These are phyloP conservation scores for Sweltsa coloradensis DNA, from an alignment of 1,140 invertebrate genomes.

Conservation along the genomic window DNA sequence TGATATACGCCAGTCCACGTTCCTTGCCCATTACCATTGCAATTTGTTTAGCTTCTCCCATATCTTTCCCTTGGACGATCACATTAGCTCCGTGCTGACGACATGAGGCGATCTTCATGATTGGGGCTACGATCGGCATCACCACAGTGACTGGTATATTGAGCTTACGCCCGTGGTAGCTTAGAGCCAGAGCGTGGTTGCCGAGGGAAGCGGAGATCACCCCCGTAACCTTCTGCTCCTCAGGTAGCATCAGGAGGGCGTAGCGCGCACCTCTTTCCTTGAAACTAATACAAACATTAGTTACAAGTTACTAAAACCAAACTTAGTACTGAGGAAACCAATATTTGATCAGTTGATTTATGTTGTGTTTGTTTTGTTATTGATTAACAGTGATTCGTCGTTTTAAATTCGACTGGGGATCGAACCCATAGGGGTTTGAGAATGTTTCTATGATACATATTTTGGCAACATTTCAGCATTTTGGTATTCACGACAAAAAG, in stretches of 20 bases:
- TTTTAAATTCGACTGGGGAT: no score
- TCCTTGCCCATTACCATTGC: conserved; percentile 65
- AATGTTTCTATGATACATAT: no score
- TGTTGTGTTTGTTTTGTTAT: no score
- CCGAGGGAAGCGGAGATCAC: conserved; percentile 88
- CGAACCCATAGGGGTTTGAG: no score
- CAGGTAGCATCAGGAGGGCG: conserved; percentile 59
- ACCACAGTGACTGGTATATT: conserved; percentile 81
- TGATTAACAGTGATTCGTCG: no score
- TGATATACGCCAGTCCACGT: conserved; percentile 64
- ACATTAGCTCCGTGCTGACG: conserved; percentile 72
- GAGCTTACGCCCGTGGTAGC: conserved; percentile 73
- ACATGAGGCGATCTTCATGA: conserved; percentile 89
- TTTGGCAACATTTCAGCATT: no score
- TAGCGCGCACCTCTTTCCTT: conserved; percentile 87
- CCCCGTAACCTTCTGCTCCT: conserved; percentile 57
- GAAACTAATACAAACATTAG: conserved; percentile 55
- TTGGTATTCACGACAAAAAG: no score
- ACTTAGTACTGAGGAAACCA: no score
- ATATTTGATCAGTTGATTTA: no score
- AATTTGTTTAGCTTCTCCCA: conserved; percentile 70
- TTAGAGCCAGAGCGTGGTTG: conserved; percentile 81
- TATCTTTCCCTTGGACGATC: conserved; percentile 69
- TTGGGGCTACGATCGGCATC: conserved; percentile 81
- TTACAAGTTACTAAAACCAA: no score